Percentiles rank a stretch among this genome's conserved stretches.
These are phyloP conservation scores for Nyleta sp. DNA, from an alignment of 2,888 invertebrate genomes.

Conservation along the genomic window DNA sequence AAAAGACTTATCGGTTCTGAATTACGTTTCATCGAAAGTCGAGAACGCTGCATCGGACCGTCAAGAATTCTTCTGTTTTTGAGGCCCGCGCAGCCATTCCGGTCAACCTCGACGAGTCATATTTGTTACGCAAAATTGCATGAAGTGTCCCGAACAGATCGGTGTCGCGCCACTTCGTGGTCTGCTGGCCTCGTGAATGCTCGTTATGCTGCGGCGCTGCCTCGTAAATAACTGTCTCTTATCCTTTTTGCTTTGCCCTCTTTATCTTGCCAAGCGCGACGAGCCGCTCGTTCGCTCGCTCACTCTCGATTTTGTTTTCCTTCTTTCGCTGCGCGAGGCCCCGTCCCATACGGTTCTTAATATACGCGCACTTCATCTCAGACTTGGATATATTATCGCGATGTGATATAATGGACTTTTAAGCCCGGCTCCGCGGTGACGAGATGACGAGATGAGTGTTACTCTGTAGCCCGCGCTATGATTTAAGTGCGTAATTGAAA, in stretches of 20 bases:
- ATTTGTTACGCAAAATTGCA: slow-evolving; percentile 77
- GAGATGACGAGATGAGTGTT: slow-evolving; percentile 39
- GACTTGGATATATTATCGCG: slow-evolving; percentile 58
- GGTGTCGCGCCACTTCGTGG: slow-evolving; percentile 76
- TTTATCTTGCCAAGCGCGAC: slow-evolving; percentile 34
- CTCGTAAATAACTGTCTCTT: slow-evolving; percentile 78
- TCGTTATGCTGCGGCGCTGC: slow-evolving; percentile 78
- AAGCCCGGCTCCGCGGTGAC: slow-evolving; percentile 50
- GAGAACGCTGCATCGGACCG: too few relatives aligned
- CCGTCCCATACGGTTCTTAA: slow-evolving; percentile 51
- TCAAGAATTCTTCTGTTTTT: too few relatives aligned
- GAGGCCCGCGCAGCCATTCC: too few relatives aligned
- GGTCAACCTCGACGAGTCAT: too few relatives aligned
- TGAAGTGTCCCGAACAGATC: slow-evolving; percentile 75
- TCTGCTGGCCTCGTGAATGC: slow-evolving; percentile 75
- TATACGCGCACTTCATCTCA: slow-evolving; percentile 58
- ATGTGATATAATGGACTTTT: slow-evolving; percentile 62
- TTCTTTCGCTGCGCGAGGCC: slow-evolving; percentile 42
- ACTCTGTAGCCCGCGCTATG: slow-evolving; percentile 49
- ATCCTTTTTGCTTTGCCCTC: slow-evolving; percentile 50
- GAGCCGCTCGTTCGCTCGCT: slow-evolving; percentile 56
- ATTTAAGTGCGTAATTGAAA: slow-evolving; percentile 65
- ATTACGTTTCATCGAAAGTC: too few relatives aligned
- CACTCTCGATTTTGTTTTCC: slow-evolving; percentile 65
- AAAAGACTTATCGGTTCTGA: too few relatives aligned